A percentile compares a stretch with the other conserved stretches of the same genome.
Conservation (phyloP, 2,888 invertebrate species). For the Spialia ferax region DNA sequence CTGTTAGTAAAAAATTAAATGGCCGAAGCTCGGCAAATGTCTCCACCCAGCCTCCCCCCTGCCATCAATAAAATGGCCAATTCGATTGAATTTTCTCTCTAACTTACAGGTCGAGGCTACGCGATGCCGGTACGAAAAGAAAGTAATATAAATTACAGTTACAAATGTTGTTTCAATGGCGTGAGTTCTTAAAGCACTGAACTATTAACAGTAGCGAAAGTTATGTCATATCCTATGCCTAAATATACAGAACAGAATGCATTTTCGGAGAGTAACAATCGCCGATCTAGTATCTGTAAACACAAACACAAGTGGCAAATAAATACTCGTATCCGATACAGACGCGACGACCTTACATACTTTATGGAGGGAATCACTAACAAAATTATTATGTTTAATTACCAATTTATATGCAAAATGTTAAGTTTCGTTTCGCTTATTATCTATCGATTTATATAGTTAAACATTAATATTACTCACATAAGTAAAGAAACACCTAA, state of each 20-base stretch:
- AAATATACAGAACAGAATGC: constrained; percentile 67
- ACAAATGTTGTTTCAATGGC: constrained; percentile 77
- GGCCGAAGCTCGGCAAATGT: constrained; percentile 77
- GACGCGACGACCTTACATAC: constrained; percentile 65
- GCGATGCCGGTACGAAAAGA: constrained; percentile 81
- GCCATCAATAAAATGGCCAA: constrained; percentile 87
- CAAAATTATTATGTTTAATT: constrained; percentile 62
- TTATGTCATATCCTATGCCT: constrained; percentile 81
- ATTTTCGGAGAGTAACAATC: constrained; percentile 62
- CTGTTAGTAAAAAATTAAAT: constrained; percentile 68
- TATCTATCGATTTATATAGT: constrained; percentile 65
- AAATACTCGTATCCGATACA: constrained; percentile 60
- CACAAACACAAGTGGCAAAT: constrained; percentile 60
- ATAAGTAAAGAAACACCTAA: constrained; percentile 81
- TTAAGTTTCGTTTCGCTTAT: constrained; percentile 74
- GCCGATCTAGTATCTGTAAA: constrained; percentile 63
- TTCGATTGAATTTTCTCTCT: constrained; percentile 85
- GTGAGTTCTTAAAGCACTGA: constrained; percentile 63
- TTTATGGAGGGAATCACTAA: constrained; percentile 66
- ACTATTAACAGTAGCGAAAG: constrained; percentile 71
- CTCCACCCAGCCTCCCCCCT: constrained; percentile 83
- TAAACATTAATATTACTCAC: constrained; percentile 81
- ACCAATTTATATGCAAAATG: constrained; percentile 54
- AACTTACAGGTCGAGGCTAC: constrained; percentile 79
- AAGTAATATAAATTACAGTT: constrained; percentile 74